Percentiles rank a stretch among this genome's conserved stretches.
These are phyloP conservation scores for Cantharis flavilabris DNA, from an alignment of 2,888 invertebrate genomes.

Conservation along the genomic window DNA sequence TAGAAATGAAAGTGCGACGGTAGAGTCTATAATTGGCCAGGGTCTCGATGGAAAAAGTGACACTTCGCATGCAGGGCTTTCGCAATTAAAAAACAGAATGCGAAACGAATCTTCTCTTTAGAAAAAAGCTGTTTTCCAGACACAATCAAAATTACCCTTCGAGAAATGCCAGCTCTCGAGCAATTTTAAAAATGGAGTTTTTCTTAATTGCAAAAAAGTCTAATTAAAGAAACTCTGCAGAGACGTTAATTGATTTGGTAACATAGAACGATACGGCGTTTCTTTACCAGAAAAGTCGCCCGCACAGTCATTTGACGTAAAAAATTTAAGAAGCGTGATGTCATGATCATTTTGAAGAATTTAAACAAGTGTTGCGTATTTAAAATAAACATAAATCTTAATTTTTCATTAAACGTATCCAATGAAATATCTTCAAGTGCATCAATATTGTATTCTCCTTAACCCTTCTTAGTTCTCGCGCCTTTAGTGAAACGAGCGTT, in stretches of 20 bases:
- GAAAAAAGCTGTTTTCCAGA: constrained; percentile 38
- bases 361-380: constrained; percentile 23
- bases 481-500: constrained; percentile 48
- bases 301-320: constrained; percentile 17
- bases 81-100: constrained; percentile 47
- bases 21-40: constrained; percentile 46
- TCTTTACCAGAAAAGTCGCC: constrained; percentile 6
- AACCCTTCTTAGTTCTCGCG: constrained; percentile 37
- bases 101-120: constrained; percentile 29
- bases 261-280: constrained; percentile 47
- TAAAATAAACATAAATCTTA: constrained; percentile 29
- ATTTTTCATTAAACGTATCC: constrained; percentile 29
- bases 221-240: constrained; percentile 53
- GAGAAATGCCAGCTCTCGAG: constrained; percentile 46
- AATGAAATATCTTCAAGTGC: constrained; percentile 26
- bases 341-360: constrained; percentile 20
- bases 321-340: constrained; percentile 29
- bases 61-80: constrained; percentile 52
- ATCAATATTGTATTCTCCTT: constrained; percentile 39
- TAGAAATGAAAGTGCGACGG: constrained; percentile 54
- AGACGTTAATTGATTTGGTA: constrained; percentile 57
- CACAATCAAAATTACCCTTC: constrained; percentile 53
- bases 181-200: constrained; percentile 56
- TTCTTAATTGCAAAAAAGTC: constrained; percentile 54
- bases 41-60: constrained; percentile 46